Base-by-base conservation (phyloP, 2,888 invertebrate species). In the Hoplodrina blanda region DNA sequence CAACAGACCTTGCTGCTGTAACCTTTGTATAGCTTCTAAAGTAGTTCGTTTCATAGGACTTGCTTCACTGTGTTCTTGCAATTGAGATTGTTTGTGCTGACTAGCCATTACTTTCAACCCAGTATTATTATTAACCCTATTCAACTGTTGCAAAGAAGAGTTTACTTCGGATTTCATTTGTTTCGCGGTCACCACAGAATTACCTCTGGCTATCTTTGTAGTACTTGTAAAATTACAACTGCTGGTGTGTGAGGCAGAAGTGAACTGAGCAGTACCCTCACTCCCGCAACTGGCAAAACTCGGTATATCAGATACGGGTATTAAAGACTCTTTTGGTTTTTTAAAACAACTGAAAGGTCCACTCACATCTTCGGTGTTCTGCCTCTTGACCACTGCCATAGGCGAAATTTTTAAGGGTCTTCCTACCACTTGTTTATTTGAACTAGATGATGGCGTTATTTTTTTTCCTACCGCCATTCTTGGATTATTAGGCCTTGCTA, bases 341-440 rank as follows among this genome's bases (percentile, higher is more conserved):
- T 95, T 96, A 76, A 95, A 94, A 85, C 93, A 93, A 85, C 92
- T 93, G 62, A 94, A 94, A 60, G 91, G 93, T 13, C 92, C 92
- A 10, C 85, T 69, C 5, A 79, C 41, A 52, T 92, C 90, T 69
- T 93, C 90, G 2, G 86, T 70, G 59, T 78, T 83, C 20, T 90
- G 78, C 52, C 93, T 90, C 85, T 95, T 94, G 52, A 90, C 79
- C 54, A 91, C 78, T 33, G 90, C 91, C 50, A 86, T 86, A 0
- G 94, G 92, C 4, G 93, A 90, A 76, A 94, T 89, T 87, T 93
- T 95, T 49, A 94, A 73, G 6, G 90, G 88, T 82, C 86, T 91
- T 15, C 88, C 90, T 64, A 86, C 68, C 19, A 86, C 72, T 37
- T 88, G 86, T 69, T 81, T 85, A 50, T 82, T 85, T 69, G 82